Conservation (phyloP, 2,113 vertebrate species). For the Melanerpes formicivorus region DNA sequence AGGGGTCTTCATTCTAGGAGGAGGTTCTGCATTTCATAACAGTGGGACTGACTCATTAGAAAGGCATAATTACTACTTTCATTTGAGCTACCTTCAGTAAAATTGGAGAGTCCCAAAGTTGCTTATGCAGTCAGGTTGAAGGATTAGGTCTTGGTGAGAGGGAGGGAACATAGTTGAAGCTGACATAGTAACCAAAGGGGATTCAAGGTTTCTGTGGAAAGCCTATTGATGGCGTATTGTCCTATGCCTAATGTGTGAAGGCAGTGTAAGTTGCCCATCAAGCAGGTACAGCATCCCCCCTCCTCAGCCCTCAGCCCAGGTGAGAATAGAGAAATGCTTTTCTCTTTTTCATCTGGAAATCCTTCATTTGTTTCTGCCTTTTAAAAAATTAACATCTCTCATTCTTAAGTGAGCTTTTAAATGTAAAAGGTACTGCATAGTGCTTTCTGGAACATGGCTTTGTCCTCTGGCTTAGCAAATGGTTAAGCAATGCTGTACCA, state of each 20-base stretch:
- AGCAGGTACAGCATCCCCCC: neutral
- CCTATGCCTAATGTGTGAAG: neutral
- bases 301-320: fast-evolving
- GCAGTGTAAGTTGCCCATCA: neutral
- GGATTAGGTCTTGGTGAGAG: neutral
- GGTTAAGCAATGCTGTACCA: neutral
- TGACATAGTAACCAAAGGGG: neutral
- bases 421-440: neutral
- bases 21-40: neutral
- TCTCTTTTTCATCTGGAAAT: neutral
- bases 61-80: neutral
- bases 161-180: neutral
- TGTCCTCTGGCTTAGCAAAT: neutral
- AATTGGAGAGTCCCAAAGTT: neutral
- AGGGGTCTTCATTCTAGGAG: neutral
- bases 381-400: neutral
- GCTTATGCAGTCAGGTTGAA: neutral
- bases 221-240: neutral
- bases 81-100: neutral
- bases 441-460: neutral
- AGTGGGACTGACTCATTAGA: neutral
- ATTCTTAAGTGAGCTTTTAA: neutral
- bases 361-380: neutral
- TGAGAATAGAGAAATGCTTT: neutral
- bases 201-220: neutral